Percentiles rank a stretch among this genome's conserved stretches.
These are phyloP conservation scores for Ficedula albicollis DNA, from an alignment of 2,797 vertebrate species.

Conservation along the genomic window DNA sequence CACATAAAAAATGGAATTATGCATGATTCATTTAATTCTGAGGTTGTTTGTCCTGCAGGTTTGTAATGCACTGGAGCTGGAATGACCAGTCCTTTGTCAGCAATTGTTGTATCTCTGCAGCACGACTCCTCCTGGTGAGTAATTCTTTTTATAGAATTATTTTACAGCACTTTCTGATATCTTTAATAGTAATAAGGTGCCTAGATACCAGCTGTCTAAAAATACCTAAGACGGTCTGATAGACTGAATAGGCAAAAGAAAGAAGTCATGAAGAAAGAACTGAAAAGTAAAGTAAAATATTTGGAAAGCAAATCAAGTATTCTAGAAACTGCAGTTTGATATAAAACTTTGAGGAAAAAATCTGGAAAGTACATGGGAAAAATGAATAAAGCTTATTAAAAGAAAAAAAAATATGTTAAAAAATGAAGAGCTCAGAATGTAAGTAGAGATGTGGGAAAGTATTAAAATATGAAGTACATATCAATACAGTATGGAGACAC, in stretches of 20 bases:
- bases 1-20: not conserved
- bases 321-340: not conserved
- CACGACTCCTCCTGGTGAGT: not conserved
- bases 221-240: not conserved
- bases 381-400: not conserved
- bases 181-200: not conserved
- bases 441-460: not conserved
- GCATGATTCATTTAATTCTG: not conserved
- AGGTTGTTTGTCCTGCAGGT: not conserved
- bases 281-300: not conserved
- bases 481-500: not conserved
- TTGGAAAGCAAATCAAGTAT: not conserved
- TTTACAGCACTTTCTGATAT: not conserved
- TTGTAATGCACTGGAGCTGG: not conserved
- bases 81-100: not conserved
- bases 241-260: conserved; percentile 1
- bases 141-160: not conserved
- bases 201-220: conserved; percentile 43
- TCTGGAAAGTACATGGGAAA: not conserved
- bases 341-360: not conserved
- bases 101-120: not conserved
- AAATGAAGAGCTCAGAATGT: not conserved
- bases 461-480: not conserved
- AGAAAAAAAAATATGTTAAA: not conserved
- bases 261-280: conserved; percentile 2